Evolutionary conservation across 2,113 vertebrate species (phyloP).

Genomic region (Neoarius graeffei): DNA sequence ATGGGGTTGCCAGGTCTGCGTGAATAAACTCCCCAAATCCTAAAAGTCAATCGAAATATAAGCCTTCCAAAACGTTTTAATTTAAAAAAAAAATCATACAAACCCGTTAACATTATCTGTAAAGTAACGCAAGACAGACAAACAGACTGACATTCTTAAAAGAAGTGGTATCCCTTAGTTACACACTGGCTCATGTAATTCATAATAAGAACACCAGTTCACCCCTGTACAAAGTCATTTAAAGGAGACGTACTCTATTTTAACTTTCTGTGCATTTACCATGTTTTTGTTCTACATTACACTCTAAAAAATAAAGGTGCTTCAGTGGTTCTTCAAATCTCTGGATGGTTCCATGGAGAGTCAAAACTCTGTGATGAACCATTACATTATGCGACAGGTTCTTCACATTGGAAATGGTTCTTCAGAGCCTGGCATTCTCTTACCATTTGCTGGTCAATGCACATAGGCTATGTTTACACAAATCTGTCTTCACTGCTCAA

Average conservation of each 20-base stretch:
- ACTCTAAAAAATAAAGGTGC: no score
- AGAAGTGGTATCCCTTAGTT: neutral
- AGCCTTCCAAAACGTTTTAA: neutral
- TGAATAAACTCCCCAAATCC: neutral
- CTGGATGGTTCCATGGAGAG: no score
- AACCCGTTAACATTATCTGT: no score
- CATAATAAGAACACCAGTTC: neutral
- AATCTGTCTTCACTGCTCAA: no score
- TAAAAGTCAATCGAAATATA: neutral
- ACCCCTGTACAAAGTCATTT: neutral
- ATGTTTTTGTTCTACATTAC: neutral
- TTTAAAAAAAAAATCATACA: neutral
- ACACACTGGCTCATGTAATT: neutral
- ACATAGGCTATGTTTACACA: no score
- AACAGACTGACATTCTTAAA: neutral
- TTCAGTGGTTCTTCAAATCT: no score
- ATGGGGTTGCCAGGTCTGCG: neutral
- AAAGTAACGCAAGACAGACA: no score
- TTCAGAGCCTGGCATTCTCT: no score
- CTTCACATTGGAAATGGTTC: no score
- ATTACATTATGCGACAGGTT: no score
- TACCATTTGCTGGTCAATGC: no score
- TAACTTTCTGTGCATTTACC: neutral
- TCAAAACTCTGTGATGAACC: no score
- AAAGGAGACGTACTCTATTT: neutral